Evolutionary conservation across 2,113 vertebrate genomes (phyloP), one percentile per base, ranked within the genome.

Genomic region (Clarias macrocephalus): DNA sequence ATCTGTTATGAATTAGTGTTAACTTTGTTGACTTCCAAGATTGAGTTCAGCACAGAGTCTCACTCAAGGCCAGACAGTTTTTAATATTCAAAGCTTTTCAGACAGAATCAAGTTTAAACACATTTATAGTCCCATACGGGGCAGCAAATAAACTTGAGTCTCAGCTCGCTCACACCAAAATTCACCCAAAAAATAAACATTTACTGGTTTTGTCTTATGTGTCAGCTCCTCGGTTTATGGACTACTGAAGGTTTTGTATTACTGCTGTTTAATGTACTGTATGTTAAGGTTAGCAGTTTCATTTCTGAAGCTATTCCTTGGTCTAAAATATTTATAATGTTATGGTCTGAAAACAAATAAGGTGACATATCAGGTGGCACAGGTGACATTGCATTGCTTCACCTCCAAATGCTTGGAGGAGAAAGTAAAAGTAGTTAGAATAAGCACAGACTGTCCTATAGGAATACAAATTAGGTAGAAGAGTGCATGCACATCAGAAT

Each of bases 181-280:
- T 85, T 37, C 5, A 30, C 33, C 12, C 25, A 63, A 63, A 28
- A 62, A 33, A 81, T 28, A 56, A 68, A 62, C 25, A 76, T 54
- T 86, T 75, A 80, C 75, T 89, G 85, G 60, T 84, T 84, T 85
- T 48, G 54, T 70, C 82, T 63, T 87, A 60, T 79, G 57, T 77
- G 72, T 87, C 76, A 28, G 73, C 68, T 56, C 48, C 70, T 82
- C n/a, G 37, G 16, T 86, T 84, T 75, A 86, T 82, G 48, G 30
- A 82, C 54, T 62, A 12, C 59, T 85, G 42, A 42, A 25, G 80
- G 23, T 75, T 79, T 68, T 77, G 87, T 60, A 88, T 57, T 81
- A 37, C 25, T 60, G 28, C 25, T 7, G 42, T 11, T 28, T 60
- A 82, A 21, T 73, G 73, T 60, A 59, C 16, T 79, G 5, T n/a